A percentile compares a stretch with the other conserved stretches of the same genome.
Conservation (phyloP, 53 echinoderm and acorn worm species). For the Temnopleurus reevesii region DNA sequence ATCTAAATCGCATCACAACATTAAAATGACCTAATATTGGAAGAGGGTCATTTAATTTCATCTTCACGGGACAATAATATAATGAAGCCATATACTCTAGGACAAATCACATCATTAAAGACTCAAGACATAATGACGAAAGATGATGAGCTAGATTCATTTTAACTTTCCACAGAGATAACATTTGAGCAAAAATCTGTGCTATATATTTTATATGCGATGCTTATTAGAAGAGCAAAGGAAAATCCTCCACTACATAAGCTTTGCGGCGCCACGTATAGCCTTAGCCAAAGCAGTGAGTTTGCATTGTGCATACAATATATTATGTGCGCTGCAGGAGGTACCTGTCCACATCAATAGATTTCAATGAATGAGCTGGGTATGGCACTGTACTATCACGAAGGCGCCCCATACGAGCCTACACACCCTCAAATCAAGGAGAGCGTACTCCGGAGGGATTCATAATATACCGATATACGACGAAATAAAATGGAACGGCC, state of each 20-base stretch:
- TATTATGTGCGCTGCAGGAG: not conserved
- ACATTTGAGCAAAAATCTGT: no score
- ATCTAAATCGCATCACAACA: no score
- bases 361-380: not conserved
- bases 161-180: no score
- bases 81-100: no score
- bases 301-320: not conserved
- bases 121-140: no score
- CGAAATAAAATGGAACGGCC: slow-evolving; percentile 31
- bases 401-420: not conserved
- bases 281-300: not conserved
- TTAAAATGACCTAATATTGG: no score
- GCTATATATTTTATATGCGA: no score
- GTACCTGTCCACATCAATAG: slow-evolving; percentile 2
- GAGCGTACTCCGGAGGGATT: slow-evolving; percentile 9
- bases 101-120: no score
- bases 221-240: no score
- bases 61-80: no score
- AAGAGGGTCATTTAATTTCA: no score
- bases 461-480: slow-evolving; percentile 39
- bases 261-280: not conserved
- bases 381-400: slow-evolving; percentile 28
- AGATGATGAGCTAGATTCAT: no score
- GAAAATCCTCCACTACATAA: not conserved
- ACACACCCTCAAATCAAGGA: slow-evolving; percentile 12